Percentiles rank a stretch among this genome's conserved stretches.
These are phyloP conservation scores for Patella caerulea DNA, from an alignment of 2,888 invertebrate genomes.

Conservation along the genomic window DNA sequence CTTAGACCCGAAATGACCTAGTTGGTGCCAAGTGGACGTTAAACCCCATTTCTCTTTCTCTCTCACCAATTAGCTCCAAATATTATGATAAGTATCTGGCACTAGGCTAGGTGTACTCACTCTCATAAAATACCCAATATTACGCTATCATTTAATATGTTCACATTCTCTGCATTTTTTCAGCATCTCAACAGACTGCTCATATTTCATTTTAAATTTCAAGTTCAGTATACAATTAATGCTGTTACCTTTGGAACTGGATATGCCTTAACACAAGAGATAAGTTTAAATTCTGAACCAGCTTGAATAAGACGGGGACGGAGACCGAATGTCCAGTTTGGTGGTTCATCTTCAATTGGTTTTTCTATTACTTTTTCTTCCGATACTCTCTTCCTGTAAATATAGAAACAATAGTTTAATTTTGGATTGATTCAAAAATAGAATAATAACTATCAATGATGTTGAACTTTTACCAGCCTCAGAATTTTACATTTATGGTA, in stretches of 20 bases:
- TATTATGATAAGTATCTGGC: too few species aligned
- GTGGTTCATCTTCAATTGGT: slow-evolving; percentile 74
- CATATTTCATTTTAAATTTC: too few species aligned
- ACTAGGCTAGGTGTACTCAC: too few species aligned
- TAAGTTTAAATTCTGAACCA: slow-evolving; percentile 92
- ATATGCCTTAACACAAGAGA: slow-evolving; percentile 95
- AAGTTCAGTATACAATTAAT: too few species aligned
- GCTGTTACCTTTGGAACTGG: slow-evolving; percentile 88
- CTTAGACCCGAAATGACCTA: too few species aligned
- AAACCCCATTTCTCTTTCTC: too few species aligned
- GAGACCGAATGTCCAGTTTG: slow-evolving; percentile 97
- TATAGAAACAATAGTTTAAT: not conserved
- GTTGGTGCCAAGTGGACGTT: too few species aligned
- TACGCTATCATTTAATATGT: too few species aligned
- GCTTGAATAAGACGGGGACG: slow-evolving; percentile 98
- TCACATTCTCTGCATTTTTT: too few species aligned
- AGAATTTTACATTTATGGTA: not conserved
- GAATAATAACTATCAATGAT: not conserved
- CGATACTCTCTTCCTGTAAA: slow-evolving; percentile 47
- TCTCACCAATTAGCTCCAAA: too few species aligned
- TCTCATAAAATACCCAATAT: too few species aligned
- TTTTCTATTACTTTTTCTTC: slow-evolving; percentile 59
- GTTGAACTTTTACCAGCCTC: not conserved
- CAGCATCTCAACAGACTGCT: too few species aligned
- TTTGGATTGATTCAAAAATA: slow-evolving; percentile 6